phyloP scores from a whole-genome alignment of 2,113 vertebrate genomes.

The Pygoscelis antarcticus region DNA sequence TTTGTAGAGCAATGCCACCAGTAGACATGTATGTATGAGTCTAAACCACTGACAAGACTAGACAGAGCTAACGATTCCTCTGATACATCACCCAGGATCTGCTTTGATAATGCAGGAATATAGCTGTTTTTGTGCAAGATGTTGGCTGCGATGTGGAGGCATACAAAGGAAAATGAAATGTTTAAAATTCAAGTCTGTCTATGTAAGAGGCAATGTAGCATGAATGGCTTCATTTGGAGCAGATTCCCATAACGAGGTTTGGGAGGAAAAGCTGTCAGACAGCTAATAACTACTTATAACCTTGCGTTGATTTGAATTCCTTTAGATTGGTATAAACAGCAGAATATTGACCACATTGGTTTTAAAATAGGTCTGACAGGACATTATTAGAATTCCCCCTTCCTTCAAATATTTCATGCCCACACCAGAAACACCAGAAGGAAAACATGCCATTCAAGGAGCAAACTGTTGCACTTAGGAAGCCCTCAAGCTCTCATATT shows the following conservation, averaged over 20 bases:
- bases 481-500: background rate
- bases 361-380: background rate
- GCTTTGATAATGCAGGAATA: background rate
- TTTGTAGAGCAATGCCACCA: background rate
- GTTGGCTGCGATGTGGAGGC: background rate
- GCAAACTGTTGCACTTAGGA: background rate
- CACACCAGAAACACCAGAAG: background rate
- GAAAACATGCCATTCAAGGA: background rate
- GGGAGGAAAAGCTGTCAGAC: background rate
- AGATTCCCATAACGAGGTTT: background rate
- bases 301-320: background rate
- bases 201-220: background rate
- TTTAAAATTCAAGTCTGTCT: background rate
- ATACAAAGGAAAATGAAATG: background rate
- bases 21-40: accelerated
- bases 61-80: background rate
- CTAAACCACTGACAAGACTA: background rate
- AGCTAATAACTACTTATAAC: background rate
- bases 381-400: background rate
- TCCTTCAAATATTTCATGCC: background rate
- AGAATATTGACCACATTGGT: background rate
- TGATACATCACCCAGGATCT: background rate
- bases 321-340: background rate
- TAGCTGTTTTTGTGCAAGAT: background rate
- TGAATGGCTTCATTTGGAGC: background rate